These are phyloP conservation scores for Ophiothrix spiculata DNA, from an alignment of 35 echinoderm and acorn worm species.

Conservation along the genomic window DNA sequence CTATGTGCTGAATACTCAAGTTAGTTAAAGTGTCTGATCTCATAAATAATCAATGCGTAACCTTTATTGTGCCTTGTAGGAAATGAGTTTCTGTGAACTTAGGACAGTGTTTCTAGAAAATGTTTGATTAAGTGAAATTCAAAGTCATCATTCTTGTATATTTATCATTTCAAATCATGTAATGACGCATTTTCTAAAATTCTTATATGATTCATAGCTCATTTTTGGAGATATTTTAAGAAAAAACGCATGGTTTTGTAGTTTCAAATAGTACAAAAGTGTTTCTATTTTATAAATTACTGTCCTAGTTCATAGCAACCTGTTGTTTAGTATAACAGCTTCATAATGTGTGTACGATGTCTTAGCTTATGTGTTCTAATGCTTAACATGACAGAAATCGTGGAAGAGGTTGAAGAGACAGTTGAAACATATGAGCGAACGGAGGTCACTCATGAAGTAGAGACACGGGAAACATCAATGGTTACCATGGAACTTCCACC, in stretches of 20 bases:
- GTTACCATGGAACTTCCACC: neutral
- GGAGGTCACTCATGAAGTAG: neutral
- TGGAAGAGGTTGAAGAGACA: conserved; percentile 11
- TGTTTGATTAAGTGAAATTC: neutral
- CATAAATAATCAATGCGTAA: neutral
- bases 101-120: neutral
- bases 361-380: neutral
- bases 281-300: neutral
- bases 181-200: too few species aligned
- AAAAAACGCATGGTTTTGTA: neutral
- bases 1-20: neutral
- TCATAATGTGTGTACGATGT: neutral
- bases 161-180: neutral
- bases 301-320: neutral
- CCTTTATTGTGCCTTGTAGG: neutral
- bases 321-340: neutral
- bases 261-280: neutral
- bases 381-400: conserved; percentile 28
- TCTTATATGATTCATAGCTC: too few species aligned
- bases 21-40: neutral
- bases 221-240: too few species aligned
- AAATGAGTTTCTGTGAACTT: conserved; percentile 3
- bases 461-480: neutral
- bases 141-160: neutral
- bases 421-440: neutral